Percentiles rank a stretch among this genome's conserved stretches.
These are phyloP conservation scores for Cliona cf. orientalis DNA, from an alignment of 37 sponge, comb jelly and placozoan species.

Conservation along the genomic window DNA sequence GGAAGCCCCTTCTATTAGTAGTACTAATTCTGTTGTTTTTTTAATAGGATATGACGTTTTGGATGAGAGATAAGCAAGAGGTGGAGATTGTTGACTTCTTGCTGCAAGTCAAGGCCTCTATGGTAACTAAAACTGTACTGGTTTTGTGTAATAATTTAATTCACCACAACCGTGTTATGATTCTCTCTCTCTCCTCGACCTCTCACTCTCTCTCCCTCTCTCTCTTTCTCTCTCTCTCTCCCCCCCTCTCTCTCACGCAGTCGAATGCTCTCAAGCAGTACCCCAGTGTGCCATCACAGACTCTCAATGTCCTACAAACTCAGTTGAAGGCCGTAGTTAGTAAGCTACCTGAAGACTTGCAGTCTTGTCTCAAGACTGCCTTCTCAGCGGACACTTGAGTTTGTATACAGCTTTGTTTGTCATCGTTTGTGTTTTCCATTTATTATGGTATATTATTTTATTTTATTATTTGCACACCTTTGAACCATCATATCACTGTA, in stretches of 20 bases:
- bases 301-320: constrained; percentile 37
- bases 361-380: constrained; percentile 48
- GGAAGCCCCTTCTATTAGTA: too few species aligned
- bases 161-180: too few species aligned
- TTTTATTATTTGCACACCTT: too few species aligned
- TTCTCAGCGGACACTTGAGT: constrained; percentile 14
- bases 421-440: too few species aligned
- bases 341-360: constrained; percentile 72
- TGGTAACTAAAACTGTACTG: constrained; percentile 55
- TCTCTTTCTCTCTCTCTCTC: constrained; percentile 15
- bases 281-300: constrained; percentile 39
- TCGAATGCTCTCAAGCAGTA: constrained; percentile 40
- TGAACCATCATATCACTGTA: too few species aligned
- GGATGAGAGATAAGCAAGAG: constrained; percentile 89
- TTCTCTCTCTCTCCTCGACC: too few species aligned
- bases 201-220: constrained; percentile 2
- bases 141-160: too few species aligned
- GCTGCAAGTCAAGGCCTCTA: constrained; percentile 67
- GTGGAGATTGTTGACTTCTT: constrained; percentile 92
- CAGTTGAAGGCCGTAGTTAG: constrained; percentile 46
- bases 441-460: too few species aligned
- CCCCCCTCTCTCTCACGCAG: background rate
- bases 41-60: constrained; percentile 82
- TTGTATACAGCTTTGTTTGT: too few species aligned
- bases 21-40: constrained; percentile 14